Base-by-base conservation (phyloP, 2,797 vertebrate species). In the Diceros bicornis region DNA sequence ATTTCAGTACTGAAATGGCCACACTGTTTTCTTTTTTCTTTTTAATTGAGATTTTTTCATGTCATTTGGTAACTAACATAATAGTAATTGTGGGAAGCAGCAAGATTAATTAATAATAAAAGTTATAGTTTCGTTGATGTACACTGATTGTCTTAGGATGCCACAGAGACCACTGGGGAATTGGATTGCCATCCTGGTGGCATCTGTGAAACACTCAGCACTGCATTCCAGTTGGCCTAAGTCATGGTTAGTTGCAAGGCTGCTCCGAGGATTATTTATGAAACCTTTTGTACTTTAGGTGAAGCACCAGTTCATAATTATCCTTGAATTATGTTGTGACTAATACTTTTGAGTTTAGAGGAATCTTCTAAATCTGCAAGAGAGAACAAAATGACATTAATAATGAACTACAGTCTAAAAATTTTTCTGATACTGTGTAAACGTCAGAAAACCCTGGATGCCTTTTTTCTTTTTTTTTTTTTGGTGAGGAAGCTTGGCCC, bases 271-370 rank as follows among this genome's bases (percentile, higher is more conserved):
- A 81, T 37, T 12, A 0, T 57, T 68, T 86, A 62, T 69, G 44
- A 52, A 87, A 68, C 1, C 16, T 8, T 64, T 16, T 57, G 18
- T 86, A 23, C 37, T 52, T 84, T 72, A 92, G 23, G 50, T 41
- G 17, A 92, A 84, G 9, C 6, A 81, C 20, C n/a, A 57, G 52
- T 75, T 68, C 17, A 74, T 96, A 84, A 78, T 68, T 81, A 69
- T 75, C 78, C 77, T 71, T 69, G n/a, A 91, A 44, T 93, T 62
- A 91, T 29, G 10, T 14, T 82, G 27, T 87, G 61, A 93, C 4
- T 79, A 50, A 88, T 69, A 79, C 41, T 78, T 79, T 50, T 68
- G 50, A 61, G 29, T 79, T 79, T 96, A 68, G n/a, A 89, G 55
- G 34, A 92, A 75, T 79, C 34, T 79, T 97, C 23, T 17, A 0